Percentiles rank a stretch among this genome's conserved stretches.
Conservation (phyloP, 2,113 vertebrate genomes). For the Leiothrix lutea region DNA sequence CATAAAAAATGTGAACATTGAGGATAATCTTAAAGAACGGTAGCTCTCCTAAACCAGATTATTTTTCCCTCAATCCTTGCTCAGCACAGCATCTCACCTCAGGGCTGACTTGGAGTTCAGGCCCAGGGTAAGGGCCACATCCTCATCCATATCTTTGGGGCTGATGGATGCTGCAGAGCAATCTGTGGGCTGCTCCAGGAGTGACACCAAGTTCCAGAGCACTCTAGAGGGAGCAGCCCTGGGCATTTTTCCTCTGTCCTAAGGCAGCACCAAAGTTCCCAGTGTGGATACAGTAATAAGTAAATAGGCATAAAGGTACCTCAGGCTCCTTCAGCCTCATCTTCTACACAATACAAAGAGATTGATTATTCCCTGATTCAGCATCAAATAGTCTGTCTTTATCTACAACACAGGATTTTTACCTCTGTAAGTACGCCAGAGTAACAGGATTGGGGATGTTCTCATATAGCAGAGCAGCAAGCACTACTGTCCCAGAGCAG, state of each 20-base stretch:
- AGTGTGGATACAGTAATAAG: background rate
- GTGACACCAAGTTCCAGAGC: background rate
- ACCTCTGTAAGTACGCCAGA: background rate
- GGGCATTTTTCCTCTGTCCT: background rate
- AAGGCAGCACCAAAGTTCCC: background rate
- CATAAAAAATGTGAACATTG: conserved; percentile 4
- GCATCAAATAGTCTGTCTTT: background rate
- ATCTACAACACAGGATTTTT: background rate
- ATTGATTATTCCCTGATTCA: background rate
- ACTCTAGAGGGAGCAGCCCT: background rate
- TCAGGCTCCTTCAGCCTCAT: background rate
- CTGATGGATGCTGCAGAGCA: background rate
- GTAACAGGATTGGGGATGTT: background rate
- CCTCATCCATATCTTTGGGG: background rate
- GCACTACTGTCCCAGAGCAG: background rate
- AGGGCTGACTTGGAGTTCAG: background rate
- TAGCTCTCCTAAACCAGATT: background rate
- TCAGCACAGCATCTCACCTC: background rate
- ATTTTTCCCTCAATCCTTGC: background rate
- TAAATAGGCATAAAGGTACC: background rate
- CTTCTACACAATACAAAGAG: background rate
- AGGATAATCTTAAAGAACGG: background rate
- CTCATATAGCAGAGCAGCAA: background rate
- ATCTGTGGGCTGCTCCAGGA: background rate
- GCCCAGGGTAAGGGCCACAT: background rate